Evolutionary conservation across 2,797 vertebrate genomes (phyloP), one percentile per base, ranked within the genome.

Genomic region (Todus mexicanus): DNA sequence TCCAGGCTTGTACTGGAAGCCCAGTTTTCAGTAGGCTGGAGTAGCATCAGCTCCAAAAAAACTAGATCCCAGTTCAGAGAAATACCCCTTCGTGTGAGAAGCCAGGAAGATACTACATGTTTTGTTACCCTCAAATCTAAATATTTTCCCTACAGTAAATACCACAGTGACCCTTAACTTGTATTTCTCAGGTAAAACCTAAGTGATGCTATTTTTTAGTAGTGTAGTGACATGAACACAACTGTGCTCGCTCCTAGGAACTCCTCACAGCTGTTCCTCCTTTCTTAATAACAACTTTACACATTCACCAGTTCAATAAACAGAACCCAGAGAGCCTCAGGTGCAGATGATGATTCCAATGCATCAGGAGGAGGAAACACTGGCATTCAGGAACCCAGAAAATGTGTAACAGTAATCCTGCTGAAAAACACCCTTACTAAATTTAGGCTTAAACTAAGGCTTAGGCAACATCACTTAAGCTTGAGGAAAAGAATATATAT

Each of bases 1-100:
- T 84, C 80, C 69, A 94, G 73, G 75, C 85, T 96, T 83, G 47
- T 31, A 33, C 10, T 77, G 82, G 82, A 91, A 96, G 48, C 76
- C 50, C 56, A 84, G 69, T 75, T 79, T 92, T 89, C 82, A 42
- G 26, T 29, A 66, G 43, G 45, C 56, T 47, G 9, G 9, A 5
- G 56, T 64, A 81, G 17, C 45, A 59, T 54, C 54, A 65, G 23
- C 42, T 77, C 31, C 2, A 4, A 60, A 47, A 87, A 89, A 43
- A 19, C 10, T 29, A 94, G 57, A 68, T 6, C 22, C 16, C 26
- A 61, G 13, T 15, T 89, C 63, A 74, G 78, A 65, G 64, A 89
- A 87, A 59, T 43, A 40, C 15, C 12, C 29, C 12, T 47, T 80
- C 59, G n/a, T 93, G 26, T 54, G 61, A 54, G 22, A 95, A 93